Base-by-base conservation (phyloP, 1,140 invertebrate species). In the Megathymus violae region DNA sequence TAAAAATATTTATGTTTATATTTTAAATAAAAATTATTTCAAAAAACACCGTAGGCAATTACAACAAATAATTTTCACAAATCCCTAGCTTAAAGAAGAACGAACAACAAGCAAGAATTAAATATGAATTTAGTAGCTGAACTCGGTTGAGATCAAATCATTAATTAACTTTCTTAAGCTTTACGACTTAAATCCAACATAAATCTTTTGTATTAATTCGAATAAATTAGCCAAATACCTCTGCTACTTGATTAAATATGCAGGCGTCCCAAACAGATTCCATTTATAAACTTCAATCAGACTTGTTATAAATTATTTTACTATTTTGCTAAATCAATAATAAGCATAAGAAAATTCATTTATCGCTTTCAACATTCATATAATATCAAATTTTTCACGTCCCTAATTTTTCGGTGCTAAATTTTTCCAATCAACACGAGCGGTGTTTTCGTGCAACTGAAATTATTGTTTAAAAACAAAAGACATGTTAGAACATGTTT, bases 191-290 rank as follows among this genome's bases (percentile, higher is more conserved):
- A 36, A 36, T 36, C 34, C 34, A 1, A 11, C 10, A 36, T 1
- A 10, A 36, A 11, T 11, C 34, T 36, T 36, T 36, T 36, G 34
- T 36, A 36, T 36, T 4, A 36, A 36, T 11, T 7, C 34, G 34
- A 36, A 36, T 36, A 36, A 36, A 36, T 36, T 36, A 36, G 1
- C n/a, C 10, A 11, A 36, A 36, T 36, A 11, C 34, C 34, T n/a
- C n/a, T n/a, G n/a, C n/a, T n/a, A n/a, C n/a, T 36, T 31, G 27
- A 31, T 36, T 36, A 36, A 36, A 36, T 36, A 36, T 36, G 34
- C 1, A 36, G 34, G 9, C 9, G 27, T 31, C 7, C 4, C 4
- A 31, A 3, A 9, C 9, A 9, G 27, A 31, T 31, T 31, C 9
- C 27, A 9, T 31, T 31, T 31, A 31, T 31, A 31, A 31, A 31